Conservation (phyloP, 2,797 vertebrate genomes). For the Tangara arthus region DNA sequence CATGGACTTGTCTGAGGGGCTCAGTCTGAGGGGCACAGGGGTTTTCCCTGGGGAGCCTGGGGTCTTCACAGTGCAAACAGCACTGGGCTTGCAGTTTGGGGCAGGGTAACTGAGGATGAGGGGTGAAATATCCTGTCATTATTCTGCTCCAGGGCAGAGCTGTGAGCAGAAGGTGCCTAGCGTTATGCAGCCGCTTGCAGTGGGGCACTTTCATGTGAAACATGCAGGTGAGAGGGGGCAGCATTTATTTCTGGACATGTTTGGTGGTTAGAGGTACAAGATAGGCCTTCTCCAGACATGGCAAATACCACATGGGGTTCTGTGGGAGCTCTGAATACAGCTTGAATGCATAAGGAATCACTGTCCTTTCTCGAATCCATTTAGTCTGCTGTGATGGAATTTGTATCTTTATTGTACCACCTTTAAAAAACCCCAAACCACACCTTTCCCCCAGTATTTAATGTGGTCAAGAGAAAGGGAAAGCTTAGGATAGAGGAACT, state of each 20-base stretch:
- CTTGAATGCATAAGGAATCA: fast-evolving
- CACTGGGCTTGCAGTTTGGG: background rate
- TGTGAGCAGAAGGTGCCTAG: background rate
- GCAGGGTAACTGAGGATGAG: background rate
- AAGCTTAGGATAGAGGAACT: background rate
- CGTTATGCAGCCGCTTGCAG: background rate
- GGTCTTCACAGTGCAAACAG: background rate
- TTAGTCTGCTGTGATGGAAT: background rate
- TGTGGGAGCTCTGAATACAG: background rate
- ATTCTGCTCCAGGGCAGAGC: background rate
- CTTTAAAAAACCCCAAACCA: background rate
- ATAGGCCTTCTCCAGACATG: fast-evolving
- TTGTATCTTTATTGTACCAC: background rate
- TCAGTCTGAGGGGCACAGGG: background rate
- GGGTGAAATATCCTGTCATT: fast-evolving
- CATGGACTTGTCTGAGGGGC: background rate
- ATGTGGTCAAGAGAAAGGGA: background rate
- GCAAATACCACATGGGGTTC: background rate
- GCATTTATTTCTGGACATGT: background rate
- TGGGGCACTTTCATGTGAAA: background rate
- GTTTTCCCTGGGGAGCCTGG: background rate
- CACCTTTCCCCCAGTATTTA: background rate
- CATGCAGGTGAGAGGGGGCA: background rate
- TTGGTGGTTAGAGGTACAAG: background rate
- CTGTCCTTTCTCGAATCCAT: background rate